A percentile compares a stretch with the other conserved stretches of the same genome.
Conservation (phyloP, 2,888 invertebrate species). For the Ashinkailepas kermadecensis region DNA sequence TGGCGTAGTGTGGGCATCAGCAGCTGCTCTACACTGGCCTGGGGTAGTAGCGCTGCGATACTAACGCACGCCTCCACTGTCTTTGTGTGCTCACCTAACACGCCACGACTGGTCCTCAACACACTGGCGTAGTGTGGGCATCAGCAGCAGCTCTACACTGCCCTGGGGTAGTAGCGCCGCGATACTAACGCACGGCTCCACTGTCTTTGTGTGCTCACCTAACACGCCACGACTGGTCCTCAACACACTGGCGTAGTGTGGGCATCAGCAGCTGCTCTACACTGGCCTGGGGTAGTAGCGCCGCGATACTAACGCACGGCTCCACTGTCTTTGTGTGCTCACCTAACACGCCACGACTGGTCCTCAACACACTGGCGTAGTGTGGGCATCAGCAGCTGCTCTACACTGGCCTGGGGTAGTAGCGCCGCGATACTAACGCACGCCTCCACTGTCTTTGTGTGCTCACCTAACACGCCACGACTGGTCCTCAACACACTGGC, state of each 20-base stretch:
- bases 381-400: conserved; percentile 91
- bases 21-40: conserved; percentile 79
- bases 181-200: conserved; percentile 94
- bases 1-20: conserved; percentile 92
- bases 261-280: conserved; percentile 91
- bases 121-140: conserved; percentile 89
- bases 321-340: conserved; percentile 69
- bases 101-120: conserved; percentile 66
- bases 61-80: conserved; percentile 90
- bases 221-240: conserved; percentile 59
- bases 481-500: conserved; percentile 75
- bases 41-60: conserved; percentile 75
- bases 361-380: conserved; percentile 80
- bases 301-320: conserved; percentile 92
- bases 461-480: conserved; percentile 54
- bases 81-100: conserved; percentile 48
- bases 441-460: conserved; percentile 95
- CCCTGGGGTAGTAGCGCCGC: conserved; percentile 74
- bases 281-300: conserved; percentile 71
- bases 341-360: conserved; percentile 56
- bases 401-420: conserved; percentile 72
- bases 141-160: conserved; percentile 82
- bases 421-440: conserved; percentile 90
- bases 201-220: conserved; percentile 49
- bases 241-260: conserved; percentile 82